Percentiles rank a stretch among this genome's conserved stretches.
phyloP scores from a whole-genome alignment of 2,113 vertebrate genomes.

The Amphilophus citrinellus region DNA sequence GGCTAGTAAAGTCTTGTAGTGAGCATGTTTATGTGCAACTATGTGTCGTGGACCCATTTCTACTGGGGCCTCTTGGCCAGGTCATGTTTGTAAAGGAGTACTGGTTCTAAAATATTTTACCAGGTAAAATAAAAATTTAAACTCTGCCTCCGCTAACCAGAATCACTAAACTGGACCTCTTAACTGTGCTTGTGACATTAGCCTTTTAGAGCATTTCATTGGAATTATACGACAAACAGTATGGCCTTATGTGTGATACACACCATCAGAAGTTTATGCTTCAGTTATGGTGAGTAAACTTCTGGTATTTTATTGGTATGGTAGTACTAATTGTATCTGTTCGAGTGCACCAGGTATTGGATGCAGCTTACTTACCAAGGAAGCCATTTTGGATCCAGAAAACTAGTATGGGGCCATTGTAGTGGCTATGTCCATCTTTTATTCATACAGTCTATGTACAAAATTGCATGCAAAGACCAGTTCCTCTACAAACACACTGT shows the following conservation, averaged over 20 bases:
- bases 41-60: too few relatives aligned
- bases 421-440: neutral
- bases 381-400: neutral
- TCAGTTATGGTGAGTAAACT: neutral
- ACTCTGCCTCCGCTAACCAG: neutral
- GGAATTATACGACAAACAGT: neutral
- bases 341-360: neutral
- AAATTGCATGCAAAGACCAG: too few relatives aligned
- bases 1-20: too few relatives aligned
- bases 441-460: neutral
- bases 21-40: too few relatives aligned
- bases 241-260: neutral
- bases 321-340: neutral
- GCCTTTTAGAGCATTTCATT: neutral
- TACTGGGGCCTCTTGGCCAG: too few relatives aligned
- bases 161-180: neutral
- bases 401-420: neutral
- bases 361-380: neutral
- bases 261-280: neutral
- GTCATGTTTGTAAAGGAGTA: too few relatives aligned
- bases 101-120: too few relatives aligned
- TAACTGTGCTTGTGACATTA: neutral
- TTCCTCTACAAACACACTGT: neutral
- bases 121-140: too few relatives aligned
- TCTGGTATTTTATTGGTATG: neutral